A percentile compares a stretch with the other conserved stretches of the same genome.
Evolutionary conservation across 1,140 invertebrate genomes (phyloP).

Genomic region (Trissolcus basalis): DNA sequence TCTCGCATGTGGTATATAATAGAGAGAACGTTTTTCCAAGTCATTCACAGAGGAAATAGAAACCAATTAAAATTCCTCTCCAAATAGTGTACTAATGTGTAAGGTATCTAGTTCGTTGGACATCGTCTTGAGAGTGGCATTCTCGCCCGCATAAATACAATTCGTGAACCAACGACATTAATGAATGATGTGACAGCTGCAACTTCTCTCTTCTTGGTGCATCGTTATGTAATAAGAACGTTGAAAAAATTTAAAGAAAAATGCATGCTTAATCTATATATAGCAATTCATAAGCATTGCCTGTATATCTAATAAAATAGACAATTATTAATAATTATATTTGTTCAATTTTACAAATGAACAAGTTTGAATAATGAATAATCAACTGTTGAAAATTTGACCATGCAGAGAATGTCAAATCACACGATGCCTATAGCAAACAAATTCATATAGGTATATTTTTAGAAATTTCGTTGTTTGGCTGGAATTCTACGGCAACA

Average conservation of each 20-base stretch:
- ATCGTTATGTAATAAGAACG: conserved; percentile 50
- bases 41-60: conserved; percentile 24
- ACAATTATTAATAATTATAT: no score
- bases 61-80: conserved; percentile 47
- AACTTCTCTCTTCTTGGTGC: conserved; percentile 32
- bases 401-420: no score
- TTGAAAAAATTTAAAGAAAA: conserved; percentile 23
- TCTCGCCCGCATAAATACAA: conserved; percentile 52
- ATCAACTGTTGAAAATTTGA: no score
- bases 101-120: conserved; percentile 42
- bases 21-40: no score
- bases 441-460: neutral
- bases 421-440: no score
- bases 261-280: neutral
- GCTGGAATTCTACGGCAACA: conserved; percentile 8
- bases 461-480: conserved; percentile 13
- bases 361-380: no score
- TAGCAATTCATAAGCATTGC: no score
- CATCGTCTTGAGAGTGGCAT: conserved; percentile 36
- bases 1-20: no score
- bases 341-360: no score
- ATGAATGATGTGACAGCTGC: conserved; percentile 60
- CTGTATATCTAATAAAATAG: no score
- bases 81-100: conserved; percentile 35
- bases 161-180: conserved; percentile 47